Evolutionary conservation across 2,113 vertebrate genomes (phyloP).

Genomic region (Recurvirostra avosetta): DNA sequence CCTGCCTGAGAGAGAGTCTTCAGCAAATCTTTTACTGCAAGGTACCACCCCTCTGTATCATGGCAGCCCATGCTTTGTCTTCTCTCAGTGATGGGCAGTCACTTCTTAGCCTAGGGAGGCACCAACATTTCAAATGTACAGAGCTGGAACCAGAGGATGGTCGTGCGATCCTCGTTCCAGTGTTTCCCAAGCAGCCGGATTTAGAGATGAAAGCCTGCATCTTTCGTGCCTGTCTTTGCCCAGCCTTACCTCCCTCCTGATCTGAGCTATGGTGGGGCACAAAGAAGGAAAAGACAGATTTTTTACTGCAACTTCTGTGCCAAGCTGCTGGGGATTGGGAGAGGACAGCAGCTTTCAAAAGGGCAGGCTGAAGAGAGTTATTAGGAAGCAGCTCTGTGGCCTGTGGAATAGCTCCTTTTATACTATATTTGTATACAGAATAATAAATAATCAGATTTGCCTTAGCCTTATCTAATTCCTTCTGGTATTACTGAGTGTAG

Average conservation of each 20-base stretch:
- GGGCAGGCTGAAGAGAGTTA: background rate
- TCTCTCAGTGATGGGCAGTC: background rate
- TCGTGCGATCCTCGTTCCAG: background rate
- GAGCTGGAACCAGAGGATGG: background rate
- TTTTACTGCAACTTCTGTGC: background rate
- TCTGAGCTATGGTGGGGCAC: background rate
- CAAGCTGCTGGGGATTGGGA: background rate
- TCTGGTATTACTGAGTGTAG: background rate
- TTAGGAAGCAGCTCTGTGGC: background rate
- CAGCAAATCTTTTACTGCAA: background rate
- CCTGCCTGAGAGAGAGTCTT: background rate
- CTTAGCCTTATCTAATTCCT: background rate
- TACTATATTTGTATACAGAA: background rate
- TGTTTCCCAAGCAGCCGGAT: background rate
- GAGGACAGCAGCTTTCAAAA: background rate
- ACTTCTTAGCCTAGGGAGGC: background rate
- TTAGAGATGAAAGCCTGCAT: background rate
- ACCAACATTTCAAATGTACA: background rate
- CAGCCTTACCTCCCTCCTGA: background rate
- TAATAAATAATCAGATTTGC: background rate
- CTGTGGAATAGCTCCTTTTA: background rate
- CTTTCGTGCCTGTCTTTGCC: background rate
- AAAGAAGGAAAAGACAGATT: background rate
- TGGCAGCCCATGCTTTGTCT: background rate
- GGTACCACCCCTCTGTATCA: background rate